phyloP scores from a whole-genome alignment of 2,888 invertebrate species.

The Xestobium rufovillosum region DNA sequence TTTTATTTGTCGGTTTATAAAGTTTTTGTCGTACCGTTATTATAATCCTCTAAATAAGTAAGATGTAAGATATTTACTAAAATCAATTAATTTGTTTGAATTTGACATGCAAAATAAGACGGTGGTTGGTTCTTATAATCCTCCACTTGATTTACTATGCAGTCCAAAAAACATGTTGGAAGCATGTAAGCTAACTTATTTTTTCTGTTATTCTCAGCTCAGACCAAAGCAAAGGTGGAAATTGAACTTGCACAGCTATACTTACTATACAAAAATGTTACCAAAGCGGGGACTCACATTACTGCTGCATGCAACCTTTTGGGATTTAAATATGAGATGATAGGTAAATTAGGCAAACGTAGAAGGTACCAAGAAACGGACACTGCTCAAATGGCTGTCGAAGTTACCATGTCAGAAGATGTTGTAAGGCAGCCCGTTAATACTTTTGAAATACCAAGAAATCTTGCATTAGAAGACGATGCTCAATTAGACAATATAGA shows the following conservation, averaged over 20 bases:
- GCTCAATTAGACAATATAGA: constrained; percentile 72
- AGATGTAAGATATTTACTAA: too few relatives aligned
- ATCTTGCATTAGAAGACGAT: constrained; percentile 77
- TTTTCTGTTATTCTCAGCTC: too few relatives aligned
- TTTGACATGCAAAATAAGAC: too few relatives aligned
- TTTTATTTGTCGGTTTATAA: too few relatives aligned
- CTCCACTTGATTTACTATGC: too few relatives aligned
- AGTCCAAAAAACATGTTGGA: too few relatives aligned
- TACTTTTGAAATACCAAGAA: constrained; percentile 54
- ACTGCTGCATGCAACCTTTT: constrained; percentile 54
- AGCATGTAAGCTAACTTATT: too few relatives aligned
- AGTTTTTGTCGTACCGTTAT: too few relatives aligned
- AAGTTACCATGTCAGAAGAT: constrained; percentile 49
- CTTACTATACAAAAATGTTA: constrained; percentile 65
- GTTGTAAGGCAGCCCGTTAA: constrained; percentile 44
- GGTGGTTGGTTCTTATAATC: too few relatives aligned
- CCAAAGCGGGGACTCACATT: constrained; percentile 61
- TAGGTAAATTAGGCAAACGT: constrained; percentile 78
- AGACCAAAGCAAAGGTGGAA: constrained; percentile 45
- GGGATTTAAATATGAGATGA: constrained; percentile 59
- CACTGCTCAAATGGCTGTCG: constrained; percentile 74
- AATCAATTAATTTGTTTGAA: too few relatives aligned
- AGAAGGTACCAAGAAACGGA: constrained; percentile 81
- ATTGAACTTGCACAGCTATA: constrained; percentile 60
- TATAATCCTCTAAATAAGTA: too few relatives aligned